phyloP scores from a whole-genome alignment of 2,113 vertebrate genomes.

The Melanostigma gelatinosum region DNA sequence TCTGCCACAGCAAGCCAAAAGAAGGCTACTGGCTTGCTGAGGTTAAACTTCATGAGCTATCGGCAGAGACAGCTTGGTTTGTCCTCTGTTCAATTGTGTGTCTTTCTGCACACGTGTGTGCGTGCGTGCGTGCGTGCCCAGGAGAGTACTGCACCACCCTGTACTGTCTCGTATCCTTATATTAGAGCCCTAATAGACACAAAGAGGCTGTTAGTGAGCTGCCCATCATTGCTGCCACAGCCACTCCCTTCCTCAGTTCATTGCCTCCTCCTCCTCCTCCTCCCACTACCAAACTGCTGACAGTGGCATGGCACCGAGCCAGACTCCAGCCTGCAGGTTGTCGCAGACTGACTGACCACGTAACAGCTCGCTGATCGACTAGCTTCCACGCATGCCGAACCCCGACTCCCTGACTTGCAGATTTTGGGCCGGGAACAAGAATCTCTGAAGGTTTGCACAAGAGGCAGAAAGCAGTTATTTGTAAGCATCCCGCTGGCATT shows the following conservation, averaged over 20 bases:
- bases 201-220: slow-evolving; percentile 65
- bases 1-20: slow-evolving; percentile 32
- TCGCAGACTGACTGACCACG: slow-evolving; percentile 61
- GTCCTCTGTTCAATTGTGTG: slow-evolving; percentile 29
- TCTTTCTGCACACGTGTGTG: neutral
- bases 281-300: slow-evolving; percentile 66
- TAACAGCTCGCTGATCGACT: slow-evolving; percentile 65
- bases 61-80: slow-evolving; percentile 18
- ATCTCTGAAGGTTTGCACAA: slow-evolving; percentile 12
- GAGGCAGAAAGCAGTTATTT: slow-evolving; percentile 5
- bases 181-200: slow-evolving; percentile 63
- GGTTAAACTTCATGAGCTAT: slow-evolving; percentile 60
- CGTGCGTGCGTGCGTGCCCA: slow-evolving; percentile 5
- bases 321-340: slow-evolving; percentile 56
- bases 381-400: slow-evolving; percentile 13
- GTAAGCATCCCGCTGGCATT: slow-evolving; percentile 18
- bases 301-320: slow-evolving; percentile 56
- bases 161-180: slow-evolving; percentile 48
- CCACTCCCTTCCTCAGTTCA: slow-evolving; percentile 17
- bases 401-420: slow-evolving; percentile 12
- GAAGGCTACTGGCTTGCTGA: slow-evolving; percentile 29
- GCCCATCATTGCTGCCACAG: slow-evolving; percentile 60
- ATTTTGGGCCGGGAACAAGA: slow-evolving; percentile 27
- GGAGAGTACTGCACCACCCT: slow-evolving; percentile 24
- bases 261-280: slow-evolving; percentile 15